A percentile compares a stretch with the other conserved stretches of the same genome.
Conservation (phyloP, 2,888 invertebrate genomes). For the Acanthosepion esculentum region DNA sequence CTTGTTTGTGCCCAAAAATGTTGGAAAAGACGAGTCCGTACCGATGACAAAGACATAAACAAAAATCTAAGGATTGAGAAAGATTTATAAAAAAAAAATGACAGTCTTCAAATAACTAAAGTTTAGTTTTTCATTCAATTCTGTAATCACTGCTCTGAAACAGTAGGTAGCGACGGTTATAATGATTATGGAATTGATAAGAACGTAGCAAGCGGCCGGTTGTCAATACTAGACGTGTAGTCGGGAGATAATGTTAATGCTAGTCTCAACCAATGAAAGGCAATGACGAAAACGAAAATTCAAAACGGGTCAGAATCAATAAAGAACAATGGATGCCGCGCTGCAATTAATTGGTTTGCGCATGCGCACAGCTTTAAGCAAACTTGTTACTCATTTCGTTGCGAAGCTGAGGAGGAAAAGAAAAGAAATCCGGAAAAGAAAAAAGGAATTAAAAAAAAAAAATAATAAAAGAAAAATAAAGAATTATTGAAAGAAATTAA, state of each 20-base stretch:
- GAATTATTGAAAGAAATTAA: neutral
- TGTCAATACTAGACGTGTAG: neutral
- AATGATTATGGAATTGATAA: neutral
- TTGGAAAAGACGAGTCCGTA: too few relatives aligned
- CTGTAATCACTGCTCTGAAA: neutral
- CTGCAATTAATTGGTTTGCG: neutral
- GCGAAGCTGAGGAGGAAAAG: neutral
- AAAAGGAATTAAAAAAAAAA: neutral
- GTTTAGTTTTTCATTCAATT: neutral
- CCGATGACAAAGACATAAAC: too few relatives aligned
- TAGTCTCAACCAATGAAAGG: neutral
- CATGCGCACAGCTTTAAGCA: conserved; percentile 12
- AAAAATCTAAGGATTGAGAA: too few relatives aligned
- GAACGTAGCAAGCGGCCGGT: neutral
- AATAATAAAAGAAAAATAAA: neutral
- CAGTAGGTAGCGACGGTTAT: neutral
- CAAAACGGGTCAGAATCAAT: neutral
- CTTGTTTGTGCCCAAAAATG: too few relatives aligned
- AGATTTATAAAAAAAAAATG: too few relatives aligned
- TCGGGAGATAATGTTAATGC: neutral
- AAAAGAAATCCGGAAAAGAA: neutral
- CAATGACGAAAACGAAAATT: neutral
- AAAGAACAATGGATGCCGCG: conserved; percentile 7
- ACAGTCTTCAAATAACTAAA: neutral
- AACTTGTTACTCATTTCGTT: neutral